Percentiles rank a stretch among this genome's conserved stretches.
phyloP scores from a whole-genome alignment of 2,113 vertebrate genomes.

The Psettodes erumei region DNA sequence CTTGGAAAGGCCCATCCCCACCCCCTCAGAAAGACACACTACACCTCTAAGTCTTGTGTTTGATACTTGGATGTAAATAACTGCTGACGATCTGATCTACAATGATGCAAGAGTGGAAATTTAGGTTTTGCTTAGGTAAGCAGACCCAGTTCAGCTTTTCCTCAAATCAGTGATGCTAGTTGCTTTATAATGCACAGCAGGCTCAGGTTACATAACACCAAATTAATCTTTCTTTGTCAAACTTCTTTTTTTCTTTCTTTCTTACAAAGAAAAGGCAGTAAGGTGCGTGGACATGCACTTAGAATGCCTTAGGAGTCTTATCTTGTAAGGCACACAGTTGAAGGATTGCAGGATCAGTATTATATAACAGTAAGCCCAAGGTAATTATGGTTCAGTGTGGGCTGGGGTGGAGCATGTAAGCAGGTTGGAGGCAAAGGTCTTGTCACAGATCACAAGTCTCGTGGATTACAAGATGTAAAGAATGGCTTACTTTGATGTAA shows the following conservation, averaged over 20 bases:
- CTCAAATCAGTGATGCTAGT: constrained; percentile 56
- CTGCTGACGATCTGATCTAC: not conserved
- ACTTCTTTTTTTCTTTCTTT: not conserved
- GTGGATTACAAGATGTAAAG: constrained; percentile 8
- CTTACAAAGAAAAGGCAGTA: not conserved
- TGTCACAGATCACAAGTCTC: constrained; percentile 32
- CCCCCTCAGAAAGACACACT: not conserved
- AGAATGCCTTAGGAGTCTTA: constrained; percentile 17
- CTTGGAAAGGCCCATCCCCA: not conserved
- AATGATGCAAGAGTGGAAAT: not conserved
- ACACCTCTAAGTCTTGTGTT: not conserved
- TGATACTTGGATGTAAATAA: not conserved
- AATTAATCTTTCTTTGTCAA: constrained; percentile 8
- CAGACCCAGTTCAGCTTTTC: constrained; percentile 40
- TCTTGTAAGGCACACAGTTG: constrained; percentile 29
- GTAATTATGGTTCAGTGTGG: constrained; percentile 59
- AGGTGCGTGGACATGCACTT: constrained; percentile 4
- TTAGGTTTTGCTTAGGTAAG: constrained; percentile 50
- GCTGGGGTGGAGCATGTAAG: constrained; percentile 33
- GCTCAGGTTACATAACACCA: constrained; percentile 52
- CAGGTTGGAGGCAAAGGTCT: constrained; percentile 25
- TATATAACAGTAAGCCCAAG: constrained; percentile 63
- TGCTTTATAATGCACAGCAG: constrained; percentile 48
- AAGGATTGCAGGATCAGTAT: constrained; percentile 47
- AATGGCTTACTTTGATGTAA: not conserved